Percentiles rank a stretch among this genome's conserved stretches.
Conservation (phyloP, 2,888 invertebrate genomes). For the Stegophylla sp. region DNA sequence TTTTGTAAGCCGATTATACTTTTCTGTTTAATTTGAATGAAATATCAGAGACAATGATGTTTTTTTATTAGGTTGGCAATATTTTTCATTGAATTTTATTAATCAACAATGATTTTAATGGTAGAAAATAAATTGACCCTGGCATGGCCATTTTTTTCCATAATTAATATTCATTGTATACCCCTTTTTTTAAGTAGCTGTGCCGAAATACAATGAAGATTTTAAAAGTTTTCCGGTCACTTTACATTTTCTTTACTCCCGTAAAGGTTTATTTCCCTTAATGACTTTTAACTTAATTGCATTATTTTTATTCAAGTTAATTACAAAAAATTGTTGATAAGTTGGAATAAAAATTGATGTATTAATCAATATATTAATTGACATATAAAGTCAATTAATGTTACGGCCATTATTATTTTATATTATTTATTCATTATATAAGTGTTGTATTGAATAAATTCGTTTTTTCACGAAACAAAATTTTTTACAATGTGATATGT, state of each 20-base stretch:
- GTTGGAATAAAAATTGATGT: not conserved
- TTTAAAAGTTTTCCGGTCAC: constrained; percentile 39
- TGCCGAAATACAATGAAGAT: constrained; percentile 29
- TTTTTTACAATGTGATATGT: no score
- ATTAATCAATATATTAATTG: no score
- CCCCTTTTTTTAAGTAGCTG: not conserved
- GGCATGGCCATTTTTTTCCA: constrained; percentile 12
- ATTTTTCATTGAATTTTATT: constrained; percentile 29
- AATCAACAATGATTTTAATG: constrained; percentile 15
- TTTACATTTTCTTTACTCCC: not conserved
- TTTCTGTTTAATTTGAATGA: not conserved
- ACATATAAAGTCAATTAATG: not conserved
- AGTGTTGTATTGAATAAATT: no score
- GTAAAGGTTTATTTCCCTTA: constrained; percentile 29
- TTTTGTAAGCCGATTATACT: not conserved
- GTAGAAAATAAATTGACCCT: constrained; percentile 25
- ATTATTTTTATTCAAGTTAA: constrained; percentile 2
- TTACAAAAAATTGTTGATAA: not conserved
- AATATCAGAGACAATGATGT: not conserved
- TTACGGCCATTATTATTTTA: not conserved
- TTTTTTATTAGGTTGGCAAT: constrained; percentile 1
- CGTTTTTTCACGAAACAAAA: no score
- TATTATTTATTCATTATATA: not conserved
- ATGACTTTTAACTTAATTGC: constrained; percentile 36
- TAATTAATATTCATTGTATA: constrained; percentile 15